Evolutionary conservation across 2,113 vertebrate genomes (phyloP).

Genomic region (Smithornis capensis): DNA sequence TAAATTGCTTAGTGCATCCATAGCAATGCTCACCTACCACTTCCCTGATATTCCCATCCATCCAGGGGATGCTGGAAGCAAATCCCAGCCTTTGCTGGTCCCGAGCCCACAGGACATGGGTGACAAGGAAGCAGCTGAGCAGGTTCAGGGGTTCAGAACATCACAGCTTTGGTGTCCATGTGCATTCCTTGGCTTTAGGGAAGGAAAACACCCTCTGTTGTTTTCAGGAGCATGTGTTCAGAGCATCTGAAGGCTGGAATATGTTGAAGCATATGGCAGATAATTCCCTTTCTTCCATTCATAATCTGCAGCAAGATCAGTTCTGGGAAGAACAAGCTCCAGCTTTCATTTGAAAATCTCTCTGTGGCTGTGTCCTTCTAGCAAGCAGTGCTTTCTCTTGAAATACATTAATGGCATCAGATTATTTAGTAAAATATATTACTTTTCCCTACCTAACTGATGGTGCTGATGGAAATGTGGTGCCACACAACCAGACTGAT

Average conservation of each 20-base stretch:
- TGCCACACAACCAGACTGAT: neutral
- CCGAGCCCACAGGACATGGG: rapidly evolving
- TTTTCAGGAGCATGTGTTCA: slow-evolving; percentile 42
- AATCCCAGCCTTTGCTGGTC: neutral
- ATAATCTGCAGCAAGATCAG: neutral
- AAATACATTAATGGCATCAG: neutral
- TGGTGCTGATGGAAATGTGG: neutral
- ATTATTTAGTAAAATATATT: neutral
- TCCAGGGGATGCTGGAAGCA: neutral
- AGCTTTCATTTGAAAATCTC: neutral
- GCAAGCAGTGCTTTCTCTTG: neutral
- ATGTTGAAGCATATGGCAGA: slow-evolving; percentile 48
- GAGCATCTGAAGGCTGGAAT: slow-evolving; percentile 52
- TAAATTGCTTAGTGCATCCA: neutral
- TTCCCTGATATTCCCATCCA: neutral
- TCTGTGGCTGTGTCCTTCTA: neutral
- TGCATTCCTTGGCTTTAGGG: neutral
- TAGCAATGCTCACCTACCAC: rapidly evolving
- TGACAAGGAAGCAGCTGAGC: neutral
- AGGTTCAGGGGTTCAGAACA: neutral
- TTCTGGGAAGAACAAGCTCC: neutral
- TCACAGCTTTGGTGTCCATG: neutral
- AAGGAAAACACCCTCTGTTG: slow-evolving; percentile 52
- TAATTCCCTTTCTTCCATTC: slow-evolving; percentile 27
- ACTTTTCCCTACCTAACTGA: neutral